Evolutionary conservation across 2,888 invertebrate species (phyloP).

Genomic region (Allolobophora icterica): DNA sequence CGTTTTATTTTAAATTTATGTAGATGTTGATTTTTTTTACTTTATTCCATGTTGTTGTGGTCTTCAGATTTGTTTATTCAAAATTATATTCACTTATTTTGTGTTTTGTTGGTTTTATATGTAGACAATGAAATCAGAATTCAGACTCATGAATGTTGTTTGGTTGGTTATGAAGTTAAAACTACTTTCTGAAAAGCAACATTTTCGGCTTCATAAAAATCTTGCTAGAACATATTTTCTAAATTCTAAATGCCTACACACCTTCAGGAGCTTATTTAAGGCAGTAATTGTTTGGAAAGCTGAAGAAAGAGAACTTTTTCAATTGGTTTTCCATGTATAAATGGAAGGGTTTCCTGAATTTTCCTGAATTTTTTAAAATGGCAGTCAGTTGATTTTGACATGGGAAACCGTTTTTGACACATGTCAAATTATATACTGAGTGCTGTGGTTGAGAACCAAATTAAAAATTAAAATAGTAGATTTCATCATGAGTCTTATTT

Average conservation of each 20-base stretch:
- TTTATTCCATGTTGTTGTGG: slow-evolving; percentile 2
- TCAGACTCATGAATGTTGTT: background rate
- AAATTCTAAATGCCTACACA: background rate
- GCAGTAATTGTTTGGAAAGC: background rate
- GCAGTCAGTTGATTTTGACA: background rate
- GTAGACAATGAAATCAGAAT: background rate
- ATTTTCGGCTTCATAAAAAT: background rate
- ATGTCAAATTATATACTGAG: background rate
- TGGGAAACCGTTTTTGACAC: background rate
- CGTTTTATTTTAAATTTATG: background rate
- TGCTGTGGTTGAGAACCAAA: background rate
- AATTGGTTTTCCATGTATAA: background rate
- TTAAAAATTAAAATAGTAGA: background rate
- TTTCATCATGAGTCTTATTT: background rate
- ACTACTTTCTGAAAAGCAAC: background rate
- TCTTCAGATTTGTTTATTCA: background rate
- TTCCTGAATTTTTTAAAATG: background rate
- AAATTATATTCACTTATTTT: background rate
- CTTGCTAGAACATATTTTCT: background rate
- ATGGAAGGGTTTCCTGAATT: background rate
- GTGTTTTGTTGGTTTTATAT: background rate
- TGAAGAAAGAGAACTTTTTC: background rate
- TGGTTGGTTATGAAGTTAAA: background rate
- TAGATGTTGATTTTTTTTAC: background rate
- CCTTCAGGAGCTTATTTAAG: background rate